Evolutionary conservation across 2,888 invertebrate genomes (phyloP).

Genomic region (Onthophagus sagittarius): DNA sequence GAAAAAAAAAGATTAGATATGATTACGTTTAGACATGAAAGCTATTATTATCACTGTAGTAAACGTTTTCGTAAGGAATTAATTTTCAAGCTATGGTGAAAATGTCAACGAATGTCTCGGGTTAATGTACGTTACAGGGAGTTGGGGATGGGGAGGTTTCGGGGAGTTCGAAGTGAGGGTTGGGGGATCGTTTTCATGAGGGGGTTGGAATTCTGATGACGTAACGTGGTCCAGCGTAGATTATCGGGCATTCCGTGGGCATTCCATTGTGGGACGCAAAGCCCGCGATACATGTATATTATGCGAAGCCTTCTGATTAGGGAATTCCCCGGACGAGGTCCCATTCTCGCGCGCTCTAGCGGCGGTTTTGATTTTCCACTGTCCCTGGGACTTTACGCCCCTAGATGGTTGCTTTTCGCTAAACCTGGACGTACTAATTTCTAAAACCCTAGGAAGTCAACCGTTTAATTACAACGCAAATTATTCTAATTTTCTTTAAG

Average conservation of each 20-base stretch:
- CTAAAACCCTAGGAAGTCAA: background rate
- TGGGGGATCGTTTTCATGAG: background rate
- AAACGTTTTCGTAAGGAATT: background rate
- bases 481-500: no score
- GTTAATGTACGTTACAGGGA: background rate
- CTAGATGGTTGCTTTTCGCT: background rate
- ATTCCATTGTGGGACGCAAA: constrained; percentile 38
- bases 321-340: constrained; percentile 25
- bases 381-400: background rate
- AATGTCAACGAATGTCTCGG: background rate
- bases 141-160: background rate
- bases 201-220: constrained; percentile 40
- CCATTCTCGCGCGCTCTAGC: background rate
- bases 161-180: background rate
- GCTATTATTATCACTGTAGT: background rate
- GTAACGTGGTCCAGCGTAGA: constrained; percentile 42
- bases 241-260: constrained; percentile 44
- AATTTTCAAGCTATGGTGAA: background rate
- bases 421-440: background rate
- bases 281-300: constrained; percentile 42
- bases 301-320: constrained; percentile 33
- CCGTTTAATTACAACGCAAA: background rate
- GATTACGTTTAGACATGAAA: background rate
- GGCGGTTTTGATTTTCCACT: background rate
- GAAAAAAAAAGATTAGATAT: background rate